These are phyloP conservation scores for Argynnis bischoffii DNA, from an alignment of 2,888 invertebrate genomes.

Conservation along the genomic window DNA sequence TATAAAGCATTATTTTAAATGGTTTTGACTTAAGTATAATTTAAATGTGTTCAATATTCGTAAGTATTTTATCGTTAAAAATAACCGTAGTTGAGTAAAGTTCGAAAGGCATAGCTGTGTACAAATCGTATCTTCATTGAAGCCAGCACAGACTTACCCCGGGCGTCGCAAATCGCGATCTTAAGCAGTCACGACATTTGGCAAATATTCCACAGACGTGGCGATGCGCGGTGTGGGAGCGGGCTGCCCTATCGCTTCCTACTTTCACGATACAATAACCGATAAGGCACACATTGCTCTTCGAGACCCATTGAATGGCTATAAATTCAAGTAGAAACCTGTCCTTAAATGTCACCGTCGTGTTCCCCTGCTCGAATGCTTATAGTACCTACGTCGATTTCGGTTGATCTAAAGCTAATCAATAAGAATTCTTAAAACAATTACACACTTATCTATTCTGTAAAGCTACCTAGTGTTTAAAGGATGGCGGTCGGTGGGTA, in stretches of 20 bases:
- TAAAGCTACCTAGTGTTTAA: too few species aligned
- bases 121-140: constrained; percentile 77
- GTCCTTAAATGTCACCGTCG: constrained; percentile 44
- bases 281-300: constrained; percentile 62
- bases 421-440: background rate
- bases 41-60: too few species aligned
- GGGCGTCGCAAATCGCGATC: constrained; percentile 79
- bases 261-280: constrained; percentile 72
- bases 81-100: constrained; percentile 17
- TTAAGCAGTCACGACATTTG: constrained; percentile 80
- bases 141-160: constrained; percentile 69
- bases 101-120: constrained; percentile 64
- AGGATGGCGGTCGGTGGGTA: too few species aligned
- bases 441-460: too few species aligned
- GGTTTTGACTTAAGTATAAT: background rate
- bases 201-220: constrained; percentile 77
- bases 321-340: constrained; percentile 42
- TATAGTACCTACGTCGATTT: constrained; percentile 5
- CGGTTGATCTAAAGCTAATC: too few species aligned
- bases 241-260: constrained; percentile 76
- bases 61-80: too few species aligned
- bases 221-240: constrained; percentile 72
- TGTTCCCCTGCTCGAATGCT: constrained; percentile 28
- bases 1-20: too few species aligned
- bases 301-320: constrained; percentile 45